Percentiles rank a stretch among this genome's conserved stretches.
phyloP scores from a whole-genome alignment of 1,140 invertebrate genomes.

The Trissolcus basalis region DNA sequence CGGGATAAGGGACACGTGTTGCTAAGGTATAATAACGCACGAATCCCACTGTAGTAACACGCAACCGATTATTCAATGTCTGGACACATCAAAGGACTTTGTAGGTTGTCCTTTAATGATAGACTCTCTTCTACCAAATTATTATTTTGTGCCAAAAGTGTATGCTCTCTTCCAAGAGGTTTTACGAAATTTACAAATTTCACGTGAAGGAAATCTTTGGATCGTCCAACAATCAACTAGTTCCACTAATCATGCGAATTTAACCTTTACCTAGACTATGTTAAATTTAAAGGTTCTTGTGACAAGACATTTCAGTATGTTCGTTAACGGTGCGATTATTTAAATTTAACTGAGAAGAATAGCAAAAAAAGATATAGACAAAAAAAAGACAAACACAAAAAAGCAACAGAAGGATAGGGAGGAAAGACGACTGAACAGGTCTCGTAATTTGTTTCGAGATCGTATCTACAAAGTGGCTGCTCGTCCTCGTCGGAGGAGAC shows the following conservation, averaged over 20 bases:
- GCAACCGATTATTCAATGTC: conserved; percentile 44
- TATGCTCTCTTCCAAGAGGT: too few species aligned
- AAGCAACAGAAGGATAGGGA: conserved; percentile 44
- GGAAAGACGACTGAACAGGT: conserved; percentile 57
- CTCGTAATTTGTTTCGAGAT: conserved; percentile 75
- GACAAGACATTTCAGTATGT: background rate
- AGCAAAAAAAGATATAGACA: conserved; percentile 15
- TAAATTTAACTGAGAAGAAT: conserved; percentile 54
- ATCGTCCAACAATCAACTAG: too few species aligned
- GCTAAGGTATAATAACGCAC: conserved; percentile 38
- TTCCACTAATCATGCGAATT: background rate
- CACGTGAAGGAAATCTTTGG: too few species aligned
- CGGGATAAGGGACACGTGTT: conserved; percentile 54
- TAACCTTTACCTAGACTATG: background rate
- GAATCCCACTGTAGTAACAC: conserved; percentile 42
- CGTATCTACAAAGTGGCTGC: conserved; percentile 72
- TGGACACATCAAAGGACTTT: conserved; percentile 60
- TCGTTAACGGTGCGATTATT: conserved; percentile 52
- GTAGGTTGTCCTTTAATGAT: conserved; percentile 62
- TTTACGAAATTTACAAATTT: too few species aligned
- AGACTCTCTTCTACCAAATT: conserved; percentile 26
- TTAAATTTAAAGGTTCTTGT: conserved; percentile 4
- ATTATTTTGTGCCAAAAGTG: background rate
- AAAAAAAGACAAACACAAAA: conserved; percentile 20
- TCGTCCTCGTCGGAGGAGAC: conserved; percentile 59